Base-by-base conservation (phyloP, 2,797 vertebrate species). In the Halcyon chelicuti region DNA sequence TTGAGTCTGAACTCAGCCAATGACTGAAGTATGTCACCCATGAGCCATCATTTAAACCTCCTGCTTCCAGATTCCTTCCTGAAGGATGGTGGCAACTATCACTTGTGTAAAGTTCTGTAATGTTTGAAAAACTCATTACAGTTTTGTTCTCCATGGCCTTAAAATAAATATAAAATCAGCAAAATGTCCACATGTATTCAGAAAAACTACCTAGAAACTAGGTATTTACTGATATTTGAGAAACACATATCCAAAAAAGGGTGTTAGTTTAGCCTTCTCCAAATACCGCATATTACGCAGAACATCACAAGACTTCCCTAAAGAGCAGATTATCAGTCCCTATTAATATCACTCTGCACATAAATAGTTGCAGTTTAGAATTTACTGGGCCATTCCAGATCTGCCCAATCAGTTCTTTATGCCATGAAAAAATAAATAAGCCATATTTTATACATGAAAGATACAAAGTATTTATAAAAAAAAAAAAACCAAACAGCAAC, bases 41-140 rank as follows among this genome's bases (percentile, higher is more conserved):
- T 81, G 29, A 76, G 72, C 49, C 66, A 79, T 83, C 83, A 74
- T 68, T 93, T 94, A 95, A 96, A 66, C 31, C 14, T 10, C 35
- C 28, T 37, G 46, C 37, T 52, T 91, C 60, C 62, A 62, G 60
- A 40, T 44, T 91, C 58, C 46, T 52, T 66, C 70, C 58, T 79
- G 60, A 86, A 83, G 60, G 86, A 66, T 1, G 0, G 60, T 37
- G 46, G 31, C 28, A 67, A 83, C n/a, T 46, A 40, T 19, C 52
- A 57, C 20, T 55, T 25, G 14, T 19, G 20, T 77, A 58, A 44
- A 2, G 19, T 33, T 72, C 54, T 35, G 20, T 19, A 76, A 74
- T 4, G 8, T 65, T 51, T 68, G 54, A 68, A 86, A 91, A 79
- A 58, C 29, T 46, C 23, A 23, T 62, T 51, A 86, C n/a, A 54